Evolutionary conservation across 2,113 vertebrate genomes (phyloP), one percentile per base, ranked within the genome.

Genomic region (Corythornis vintsioides): DNA sequence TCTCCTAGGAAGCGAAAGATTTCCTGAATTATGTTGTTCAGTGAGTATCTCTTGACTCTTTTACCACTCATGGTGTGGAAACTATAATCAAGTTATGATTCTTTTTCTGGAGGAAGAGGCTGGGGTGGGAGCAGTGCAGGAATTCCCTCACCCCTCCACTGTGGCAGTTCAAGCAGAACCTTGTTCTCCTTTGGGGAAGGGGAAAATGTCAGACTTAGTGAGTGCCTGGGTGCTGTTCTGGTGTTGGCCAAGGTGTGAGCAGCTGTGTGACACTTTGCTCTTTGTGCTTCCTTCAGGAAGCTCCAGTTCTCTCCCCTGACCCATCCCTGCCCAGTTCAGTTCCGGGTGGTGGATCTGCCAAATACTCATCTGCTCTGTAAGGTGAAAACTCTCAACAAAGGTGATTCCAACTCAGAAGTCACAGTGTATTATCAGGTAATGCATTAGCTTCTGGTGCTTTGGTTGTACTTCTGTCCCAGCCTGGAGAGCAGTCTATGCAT

Each of bases 351-450:
- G 78, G 98, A 99, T 94, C 94, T 99, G 79, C 99, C 99, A 2
- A 96, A 92, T 17, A 90, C 96, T 2, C 98, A 98, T 64, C 98
- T 98, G 88, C 94, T 99, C 7, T 99, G 99, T 64, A 99, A 99
- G 97, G 98, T 99, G 90, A 99, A 98, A 85, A 98, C 99, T 17
- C 98, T 99, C 42, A 99, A 99, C 97, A 99, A 98, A 96, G 98
- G 98, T 2, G 99, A 99, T 48, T 98, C 98, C 92, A 99, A 99
- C 98, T 99, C 99, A 0, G 99, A 99, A 95, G 99, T 99, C 96
- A 99, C 98, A 0, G 98, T 99, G 17, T 99, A 99, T 90, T 99
- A 98, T 96, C 99, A 99, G 99, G 99, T 99, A 86, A 84, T 0
- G 2, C 11, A 5, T 20, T 18, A 12, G 57, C 80, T 66, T 10